A percentile compares a stretch with the other conserved stretches of the same genome.
Conservation (phyloP, 2,113 vertebrate genomes). For the Columba livia region DNA sequence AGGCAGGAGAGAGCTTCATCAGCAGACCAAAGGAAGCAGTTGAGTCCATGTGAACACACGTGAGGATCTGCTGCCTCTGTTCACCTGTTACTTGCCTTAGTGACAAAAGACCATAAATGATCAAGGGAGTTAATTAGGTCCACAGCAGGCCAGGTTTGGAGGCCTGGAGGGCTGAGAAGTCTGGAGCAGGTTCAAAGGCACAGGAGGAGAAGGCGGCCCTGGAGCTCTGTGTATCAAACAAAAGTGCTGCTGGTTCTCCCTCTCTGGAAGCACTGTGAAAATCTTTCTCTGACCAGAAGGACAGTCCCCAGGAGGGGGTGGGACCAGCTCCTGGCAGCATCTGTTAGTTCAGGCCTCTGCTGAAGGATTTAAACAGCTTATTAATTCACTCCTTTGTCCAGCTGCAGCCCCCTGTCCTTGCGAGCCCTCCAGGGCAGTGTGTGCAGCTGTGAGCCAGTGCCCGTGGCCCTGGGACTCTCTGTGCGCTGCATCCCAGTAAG, state of each 20-base stretch:
- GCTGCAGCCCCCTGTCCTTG: neutral
- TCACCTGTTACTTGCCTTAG: slow-evolving; percentile 26
- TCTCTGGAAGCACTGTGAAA: neutral
- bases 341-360: neutral
- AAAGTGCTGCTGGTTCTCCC: slow-evolving; percentile 4
- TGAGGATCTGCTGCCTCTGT: neutral
- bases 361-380: neutral
- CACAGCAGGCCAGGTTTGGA: neutral
- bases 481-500: neutral
- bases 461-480: neutral
- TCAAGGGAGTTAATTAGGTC: slow-evolving; percentile 53
- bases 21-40: neutral
- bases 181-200: neutral
- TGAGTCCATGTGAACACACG: neutral
- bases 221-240: neutral
- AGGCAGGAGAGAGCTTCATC: neutral
- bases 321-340: neutral
- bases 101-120: slow-evolving; percentile 51
- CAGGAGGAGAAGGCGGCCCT: neutral
- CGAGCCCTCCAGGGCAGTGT: fast-evolving
- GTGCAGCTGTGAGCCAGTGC: neutral
- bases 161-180: slow-evolving; percentile 2
- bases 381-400: slow-evolving; percentile 4
- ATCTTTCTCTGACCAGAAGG: neutral
- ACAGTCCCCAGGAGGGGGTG: neutral